Base-by-base conservation (phyloP, 2,888 invertebrate species). In the Rotaria macrura region DNA sequence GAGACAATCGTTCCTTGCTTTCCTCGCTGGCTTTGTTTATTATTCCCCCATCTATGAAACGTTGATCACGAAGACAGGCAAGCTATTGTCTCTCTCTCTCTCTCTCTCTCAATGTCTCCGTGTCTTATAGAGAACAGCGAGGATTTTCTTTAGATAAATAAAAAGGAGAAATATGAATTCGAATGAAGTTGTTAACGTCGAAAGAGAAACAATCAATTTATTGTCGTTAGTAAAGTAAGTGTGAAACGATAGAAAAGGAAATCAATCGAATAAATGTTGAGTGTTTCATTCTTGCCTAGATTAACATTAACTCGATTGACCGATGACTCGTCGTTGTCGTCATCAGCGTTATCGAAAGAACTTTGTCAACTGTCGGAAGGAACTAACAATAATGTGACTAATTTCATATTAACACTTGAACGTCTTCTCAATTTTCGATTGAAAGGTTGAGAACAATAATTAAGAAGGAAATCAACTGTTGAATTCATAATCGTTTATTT, bases 371-470 rank as follows among this genome's bases (percentile, higher is more conserved):
- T n/a, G n/a, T n/a, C n/a, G n/a, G 79, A 79, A n/a, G 79, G 43
- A 43, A 25, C 43, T 20, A 79, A 79, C 25, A 10, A 23, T n/a
- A n/a, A 79, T 79, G 79, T 79, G 14, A 79, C 43, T 14, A 79
- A 79, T 79, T 79, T 79, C 43, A 79, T 79, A 25, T 43, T 79
- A 43, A 79, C 79, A 25, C 25, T 79, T 12, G 79, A 79, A 79
- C 79, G 79, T 43, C 14, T 79, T 43, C n/a, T 79, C 9, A 43
- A 23, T 14, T 79, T 79, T 79, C 79, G 79, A 43, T 25, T 79
- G 79, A 40, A 17, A 79, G 43, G 79, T 79, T 34, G 40, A 74
- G 23, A 25, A 6, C 2, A 72, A 29, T 38, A n/a, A 65, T 34
- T 65, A 14, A 65, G 17, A 1, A 7, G 17, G 14, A 65, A 65